Conservation (phyloP, 2,113 vertebrate species). For the Hepsetus odoe region DNA sequence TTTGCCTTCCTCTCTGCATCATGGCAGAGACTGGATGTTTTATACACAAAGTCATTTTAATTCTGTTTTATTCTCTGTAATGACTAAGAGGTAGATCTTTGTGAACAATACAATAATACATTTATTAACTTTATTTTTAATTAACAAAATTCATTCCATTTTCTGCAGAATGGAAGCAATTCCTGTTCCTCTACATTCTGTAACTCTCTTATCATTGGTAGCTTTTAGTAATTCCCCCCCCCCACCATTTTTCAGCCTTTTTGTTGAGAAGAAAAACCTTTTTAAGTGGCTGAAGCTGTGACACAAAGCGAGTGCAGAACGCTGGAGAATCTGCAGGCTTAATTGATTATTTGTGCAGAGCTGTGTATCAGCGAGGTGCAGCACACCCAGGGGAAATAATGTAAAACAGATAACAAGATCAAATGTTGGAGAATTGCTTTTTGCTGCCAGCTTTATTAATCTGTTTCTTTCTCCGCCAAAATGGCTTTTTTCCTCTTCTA, state of each 20-base stretch:
- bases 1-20: not conserved
- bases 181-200: constrained; percentile 58
- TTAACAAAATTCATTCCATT: constrained; percentile 61
- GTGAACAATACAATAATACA: constrained; percentile 47
- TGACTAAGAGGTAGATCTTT: constrained; percentile 47
- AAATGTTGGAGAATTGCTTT: constrained; percentile 83
- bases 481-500: constrained; percentile 66
- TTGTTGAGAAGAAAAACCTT: constrained; percentile 67
- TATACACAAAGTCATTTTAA: not conserved
- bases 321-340: constrained; percentile 75
- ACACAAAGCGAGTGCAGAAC: constrained; percentile 72
- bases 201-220: constrained; percentile 66
- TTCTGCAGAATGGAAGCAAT: constrained; percentile 59
- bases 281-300: constrained; percentile 70
- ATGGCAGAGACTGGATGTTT: not conserved
- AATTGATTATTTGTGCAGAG: constrained; percentile 83
- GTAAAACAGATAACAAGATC: constrained; percentile 86
- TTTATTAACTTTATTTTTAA: constrained; percentile 64
- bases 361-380: constrained; percentile 78
- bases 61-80: constrained; percentile 29
- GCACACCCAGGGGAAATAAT: constrained; percentile 82
- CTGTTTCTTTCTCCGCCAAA: constrained; percentile 75
- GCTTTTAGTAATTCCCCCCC: constrained; percentile 59
- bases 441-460: constrained; percentile 79
- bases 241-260: constrained; percentile 54